Conservation (phyloP, 1,140 invertebrate species). For the Formica selysi region DNA sequence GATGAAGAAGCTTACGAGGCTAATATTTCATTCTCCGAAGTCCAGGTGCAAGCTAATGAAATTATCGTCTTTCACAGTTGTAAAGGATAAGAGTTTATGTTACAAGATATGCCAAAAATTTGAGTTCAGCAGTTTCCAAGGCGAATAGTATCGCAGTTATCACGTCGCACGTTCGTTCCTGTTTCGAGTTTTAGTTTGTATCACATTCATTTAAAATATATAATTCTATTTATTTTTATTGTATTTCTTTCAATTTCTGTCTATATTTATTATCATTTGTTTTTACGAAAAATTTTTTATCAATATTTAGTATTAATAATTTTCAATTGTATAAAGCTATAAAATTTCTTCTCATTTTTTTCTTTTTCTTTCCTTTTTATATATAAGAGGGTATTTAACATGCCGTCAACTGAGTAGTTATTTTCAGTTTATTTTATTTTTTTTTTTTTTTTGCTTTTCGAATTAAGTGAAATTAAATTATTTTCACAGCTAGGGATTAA, state of each 20-base stretch:
- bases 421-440: too few relatives aligned
- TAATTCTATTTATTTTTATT: neutral
- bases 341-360: neutral
- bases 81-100: neutral
- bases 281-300: neutral
- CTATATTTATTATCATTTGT: neutral
- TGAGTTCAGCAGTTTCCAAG: slow-evolving; percentile 33
- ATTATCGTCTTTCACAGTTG: slow-evolving; percentile 7
- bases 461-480: neutral
- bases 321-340: too few relatives aligned
- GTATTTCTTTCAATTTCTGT: neutral
- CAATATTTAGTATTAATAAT: too few relatives aligned
- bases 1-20: neutral
- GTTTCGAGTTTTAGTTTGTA: neutral
- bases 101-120: slow-evolving; percentile 34
- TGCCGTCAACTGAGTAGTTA: too few relatives aligned
- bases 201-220: neutral
- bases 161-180: neutral
- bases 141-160: neutral
- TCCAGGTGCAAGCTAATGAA: slow-evolving; percentile 31
- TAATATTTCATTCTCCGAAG: slow-evolving; percentile 47
- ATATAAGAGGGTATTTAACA: too few relatives aligned
- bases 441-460: neutral
- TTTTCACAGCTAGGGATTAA: neutral
- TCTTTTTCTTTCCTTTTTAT: too few relatives aligned